Base-by-base conservation (phyloP, 2,888 invertebrate species). In the Stegana nigrithorax region DNA sequence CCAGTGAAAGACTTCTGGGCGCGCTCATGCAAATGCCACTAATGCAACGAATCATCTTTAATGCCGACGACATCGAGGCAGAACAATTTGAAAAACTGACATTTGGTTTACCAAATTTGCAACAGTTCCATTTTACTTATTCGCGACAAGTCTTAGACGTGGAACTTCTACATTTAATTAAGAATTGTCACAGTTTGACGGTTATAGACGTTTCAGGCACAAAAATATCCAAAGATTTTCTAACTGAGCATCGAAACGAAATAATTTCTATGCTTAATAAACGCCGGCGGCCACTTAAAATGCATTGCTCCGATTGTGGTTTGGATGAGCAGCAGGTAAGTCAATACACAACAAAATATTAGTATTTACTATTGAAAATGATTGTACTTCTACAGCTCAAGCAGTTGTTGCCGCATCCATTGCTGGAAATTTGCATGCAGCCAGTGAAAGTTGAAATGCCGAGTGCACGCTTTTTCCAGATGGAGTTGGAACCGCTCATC, bases 121-220 rank as follows among this genome's bases (percentile, higher is more conserved):
- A 70, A n/a, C 69, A 78, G 17, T 45, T 78, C 36, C 70, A 76
- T 55, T 60, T 73, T 3, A 39, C 65, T 4, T 65, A 64, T 6
- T 17, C 19, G 2, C 27, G 23, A 4, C 2, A 8, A n/a, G 12
- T 8, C 7, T 21, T 36, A 2, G 53, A 36, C n/a, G 32, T 12
- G 6, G 36, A 8, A 36, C 6, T 55, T 4, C 5, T 55, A 10
- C 10, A 29, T 1, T 8, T 55, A 0, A n/a, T 55, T 1, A 4
- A 21, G 8, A n/a, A 14, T 42, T 55, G 32, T 21, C 12, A 32
- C 3, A 19, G n/a, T 4, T 55, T 36, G 36, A 17, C 21, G 21
- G 1, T 55, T n/a, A 2, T 55, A 12, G 36, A 55, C 36, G 4
- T 55, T 8, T 26, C 53, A 6, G 23, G 23, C 5, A 55, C 53